phyloP scores from a whole-genome alignment of 2,888 invertebrate genomes.

The Coelinius sp. region DNA sequence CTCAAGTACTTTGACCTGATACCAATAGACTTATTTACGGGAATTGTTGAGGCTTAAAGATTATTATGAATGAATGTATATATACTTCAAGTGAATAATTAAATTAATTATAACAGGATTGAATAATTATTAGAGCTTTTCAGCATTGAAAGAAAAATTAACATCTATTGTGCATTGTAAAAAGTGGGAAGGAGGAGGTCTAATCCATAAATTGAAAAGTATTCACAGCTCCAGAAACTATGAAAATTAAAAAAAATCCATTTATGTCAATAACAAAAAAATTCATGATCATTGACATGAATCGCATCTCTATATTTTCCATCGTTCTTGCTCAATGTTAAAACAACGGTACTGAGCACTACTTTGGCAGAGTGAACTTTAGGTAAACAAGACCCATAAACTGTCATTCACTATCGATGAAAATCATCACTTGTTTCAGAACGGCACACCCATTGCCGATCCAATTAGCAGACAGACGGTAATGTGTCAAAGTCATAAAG shows the following conservation, averaged over 20 bases:
- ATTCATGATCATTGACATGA: background rate
- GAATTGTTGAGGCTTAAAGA: slow-evolving; percentile 66
- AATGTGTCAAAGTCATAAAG: slow-evolving; percentile 34
- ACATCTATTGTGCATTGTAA: background rate
- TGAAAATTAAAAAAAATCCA: background rate
- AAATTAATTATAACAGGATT: slow-evolving; percentile 35
- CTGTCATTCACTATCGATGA: background rate
- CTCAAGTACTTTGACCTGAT: slow-evolving; percentile 41
- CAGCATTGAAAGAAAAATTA: slow-evolving; percentile 5
- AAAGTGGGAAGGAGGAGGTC: slow-evolving; percentile 23
- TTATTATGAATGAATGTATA: slow-evolving; percentile 51
- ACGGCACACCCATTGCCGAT: slow-evolving; percentile 17
- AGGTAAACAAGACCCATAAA: background rate
- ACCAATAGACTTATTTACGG: slow-evolving; percentile 59
- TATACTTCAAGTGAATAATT: slow-evolving; percentile 39
- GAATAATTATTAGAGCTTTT: slow-evolving; percentile 8
- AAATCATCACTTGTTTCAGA: slow-evolving; percentile 21
- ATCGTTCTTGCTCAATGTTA: background rate
- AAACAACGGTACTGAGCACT: slow-evolving; percentile 47
- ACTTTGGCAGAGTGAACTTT: slow-evolving; percentile 35
- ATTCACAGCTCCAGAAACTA: background rate
- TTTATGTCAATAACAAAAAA: background rate
- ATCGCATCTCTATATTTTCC: background rate
- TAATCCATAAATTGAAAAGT: background rate
- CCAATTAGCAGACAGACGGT: slow-evolving; percentile 26